A percentile compares a stretch with the other conserved stretches of the same genome.
Conservation (phyloP, 2,888 invertebrate genomes). For the Epistrophella euchroma region DNA sequence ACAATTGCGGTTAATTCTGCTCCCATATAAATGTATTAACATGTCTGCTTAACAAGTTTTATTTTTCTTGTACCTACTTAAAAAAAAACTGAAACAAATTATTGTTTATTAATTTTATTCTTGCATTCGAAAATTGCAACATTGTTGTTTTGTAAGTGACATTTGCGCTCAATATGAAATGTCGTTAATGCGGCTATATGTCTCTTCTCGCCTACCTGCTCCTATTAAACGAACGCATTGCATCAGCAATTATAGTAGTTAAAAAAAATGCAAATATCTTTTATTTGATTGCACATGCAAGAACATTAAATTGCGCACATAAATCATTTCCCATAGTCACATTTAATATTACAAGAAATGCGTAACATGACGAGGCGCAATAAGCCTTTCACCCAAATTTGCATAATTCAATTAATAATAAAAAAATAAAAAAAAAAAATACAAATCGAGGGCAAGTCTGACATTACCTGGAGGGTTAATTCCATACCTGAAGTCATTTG, state of each 20-base stretch:
- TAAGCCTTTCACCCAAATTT: conserved; percentile 74
- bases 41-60: no score
- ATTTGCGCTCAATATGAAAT: neutral
- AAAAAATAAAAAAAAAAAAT: conserved; percentile 16
- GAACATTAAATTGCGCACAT: conserved; percentile 40
- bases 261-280: conserved; percentile 34
- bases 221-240: neutral
- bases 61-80: no score
- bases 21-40: no score
- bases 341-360: conserved; percentile 29
- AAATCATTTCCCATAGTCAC: conserved; percentile 72
- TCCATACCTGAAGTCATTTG: conserved; percentile 61
- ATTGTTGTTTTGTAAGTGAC: neutral
- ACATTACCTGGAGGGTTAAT: conserved; percentile 73
- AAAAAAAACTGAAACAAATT: no score
- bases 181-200: neutral
- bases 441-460: conserved; percentile 62
- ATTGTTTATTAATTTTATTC: no score
- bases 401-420: conserved; percentile 75
- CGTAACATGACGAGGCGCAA: conserved; percentile 56
- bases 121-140: neutral
- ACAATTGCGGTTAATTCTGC: no score
- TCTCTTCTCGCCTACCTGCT: conserved; percentile 9
- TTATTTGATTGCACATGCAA: conserved; percentile 52
- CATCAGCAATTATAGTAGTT: neutral